Evolutionary conservation across 2,888 invertebrate genomes (phyloP).

Genomic region (Sympetrum striolatum): DNA sequence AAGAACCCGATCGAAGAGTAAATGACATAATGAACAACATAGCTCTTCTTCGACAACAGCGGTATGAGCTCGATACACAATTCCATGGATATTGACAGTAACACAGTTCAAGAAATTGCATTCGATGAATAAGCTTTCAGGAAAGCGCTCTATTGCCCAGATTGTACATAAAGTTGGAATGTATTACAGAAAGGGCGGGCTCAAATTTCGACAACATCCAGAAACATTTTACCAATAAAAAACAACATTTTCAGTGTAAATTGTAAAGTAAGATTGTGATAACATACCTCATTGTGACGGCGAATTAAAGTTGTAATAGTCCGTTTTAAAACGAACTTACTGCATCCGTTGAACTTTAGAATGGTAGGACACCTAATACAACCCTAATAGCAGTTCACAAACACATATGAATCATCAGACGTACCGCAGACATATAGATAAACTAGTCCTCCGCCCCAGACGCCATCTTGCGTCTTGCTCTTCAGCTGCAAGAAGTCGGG

Average conservation of each 20-base stretch:
- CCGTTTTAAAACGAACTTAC: not conserved
- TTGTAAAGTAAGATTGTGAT: not conserved
- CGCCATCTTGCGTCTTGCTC: conserved; percentile 48
- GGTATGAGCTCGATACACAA: too few relatives aligned
- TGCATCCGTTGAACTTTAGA: conserved; percentile 12
- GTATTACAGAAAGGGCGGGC: not conserved
- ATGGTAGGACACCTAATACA: not conserved
- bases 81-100: too few relatives aligned
- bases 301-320: not conserved
- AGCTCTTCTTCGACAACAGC: too few relatives aligned
- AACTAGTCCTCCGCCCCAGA: conserved; percentile 45
- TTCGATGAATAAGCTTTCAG: too few relatives aligned
- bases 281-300: conserved; percentile 38
- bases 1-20: too few relatives aligned
- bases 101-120: too few relatives aligned
- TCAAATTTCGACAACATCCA: not conserved
- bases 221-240: not conserved
- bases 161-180: too few relatives aligned
- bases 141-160: too few relatives aligned
- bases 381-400: not conserved
- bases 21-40: too few relatives aligned
- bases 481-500: conserved; percentile 44
- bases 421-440: not conserved
- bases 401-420: not conserved
- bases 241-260: not conserved